Conservation (phyloP, 2,113 vertebrate genomes). For the Glaucidium brasilianum region DNA sequence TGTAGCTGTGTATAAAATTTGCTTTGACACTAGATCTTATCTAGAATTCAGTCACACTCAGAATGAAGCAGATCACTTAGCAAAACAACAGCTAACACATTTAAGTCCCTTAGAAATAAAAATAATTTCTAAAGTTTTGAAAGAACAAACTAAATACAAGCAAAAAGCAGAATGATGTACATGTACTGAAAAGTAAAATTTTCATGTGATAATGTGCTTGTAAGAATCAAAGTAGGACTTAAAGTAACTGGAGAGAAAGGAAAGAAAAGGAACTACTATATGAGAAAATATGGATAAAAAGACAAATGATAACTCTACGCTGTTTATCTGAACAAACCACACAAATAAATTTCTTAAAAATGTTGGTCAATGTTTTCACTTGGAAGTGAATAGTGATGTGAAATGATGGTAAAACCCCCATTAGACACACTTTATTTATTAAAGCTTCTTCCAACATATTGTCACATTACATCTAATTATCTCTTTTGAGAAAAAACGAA, state of each 20-base stretch:
- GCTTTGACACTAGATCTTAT: not conserved
- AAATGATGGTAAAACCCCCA: not conserved
- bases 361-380: not conserved
- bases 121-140: not conserved
- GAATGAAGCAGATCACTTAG: not conserved
- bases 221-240: not conserved
- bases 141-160: not conserved
- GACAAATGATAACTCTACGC: not conserved
- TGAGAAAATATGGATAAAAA: not conserved
- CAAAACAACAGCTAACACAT: not conserved
- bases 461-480: not conserved
- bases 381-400: not conserved
- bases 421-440: not conserved
- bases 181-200: not conserved
- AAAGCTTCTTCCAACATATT: not conserved
- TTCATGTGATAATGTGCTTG: not conserved
- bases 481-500: not conserved
- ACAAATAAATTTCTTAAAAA: not conserved
- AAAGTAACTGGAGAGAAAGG: not conserved
- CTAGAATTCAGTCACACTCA: not conserved
- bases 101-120: not conserved
- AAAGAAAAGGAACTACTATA: not conserved
- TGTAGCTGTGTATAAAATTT: not conserved
- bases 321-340: not conserved
- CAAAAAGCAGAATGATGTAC: not conserved